A percentile compares a stretch with the other conserved stretches of the same genome.
phyloP scores from a whole-genome alignment of 1,140 invertebrate species.

The Homarus americanus region DNA sequence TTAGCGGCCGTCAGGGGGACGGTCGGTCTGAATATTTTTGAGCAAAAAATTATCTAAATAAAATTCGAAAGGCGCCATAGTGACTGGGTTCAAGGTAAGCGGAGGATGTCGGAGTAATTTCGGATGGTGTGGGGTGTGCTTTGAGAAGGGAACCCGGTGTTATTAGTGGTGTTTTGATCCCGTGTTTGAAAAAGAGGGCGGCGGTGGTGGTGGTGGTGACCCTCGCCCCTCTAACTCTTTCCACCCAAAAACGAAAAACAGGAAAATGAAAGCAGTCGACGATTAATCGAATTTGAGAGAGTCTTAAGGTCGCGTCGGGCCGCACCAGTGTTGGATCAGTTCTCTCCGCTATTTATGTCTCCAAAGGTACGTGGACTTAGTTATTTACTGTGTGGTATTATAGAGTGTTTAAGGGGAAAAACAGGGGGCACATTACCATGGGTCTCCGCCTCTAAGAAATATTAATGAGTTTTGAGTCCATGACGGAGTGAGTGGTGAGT shows the following conservation, averaged over 20 bases:
- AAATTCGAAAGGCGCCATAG: constrained; percentile 75
- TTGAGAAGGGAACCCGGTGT: constrained; percentile 21
- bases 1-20: constrained; percentile 68
- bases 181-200: constrained; percentile 61
- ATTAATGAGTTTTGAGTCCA: too few species aligned
- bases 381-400: too few species aligned
- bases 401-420: neutral
- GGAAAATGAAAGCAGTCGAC: constrained; percentile 70
- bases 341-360: constrained; percentile 73
- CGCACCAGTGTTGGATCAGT: constrained; percentile 29
- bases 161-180: constrained; percentile 47
- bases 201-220: constrained; percentile 34
- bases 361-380: constrained; percentile 70
- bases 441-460: too few species aligned
- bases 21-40: constrained; percentile 74
- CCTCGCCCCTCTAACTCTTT: constrained; percentile 55
- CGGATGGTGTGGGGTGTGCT: constrained; percentile 32
- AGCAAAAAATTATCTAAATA: constrained; percentile 75
- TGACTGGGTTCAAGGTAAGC: constrained; percentile 72
- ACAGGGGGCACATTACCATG: too few species aligned
- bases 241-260: constrained; percentile 69
- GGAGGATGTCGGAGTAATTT: constrained; percentile 64
- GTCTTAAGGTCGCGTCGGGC: constrained; percentile 44
- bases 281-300: constrained; percentile 69
- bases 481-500: too few species aligned